Conservation (phyloP, 2,797 vertebrate genomes). For the Etheostoma perlongum region DNA sequence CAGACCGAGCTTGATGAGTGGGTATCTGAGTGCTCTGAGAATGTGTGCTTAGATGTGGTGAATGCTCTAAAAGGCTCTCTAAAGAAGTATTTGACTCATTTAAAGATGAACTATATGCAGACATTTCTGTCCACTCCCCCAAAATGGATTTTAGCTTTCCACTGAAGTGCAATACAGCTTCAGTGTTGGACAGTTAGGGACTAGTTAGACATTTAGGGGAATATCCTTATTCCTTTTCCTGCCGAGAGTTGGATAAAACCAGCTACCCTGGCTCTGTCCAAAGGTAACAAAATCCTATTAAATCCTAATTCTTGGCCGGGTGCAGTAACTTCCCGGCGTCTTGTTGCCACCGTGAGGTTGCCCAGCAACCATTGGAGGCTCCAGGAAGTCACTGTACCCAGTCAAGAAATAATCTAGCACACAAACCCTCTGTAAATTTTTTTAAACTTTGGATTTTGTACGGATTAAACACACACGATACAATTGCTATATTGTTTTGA, state of each 20-base stretch:
- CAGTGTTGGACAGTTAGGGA: background rate
- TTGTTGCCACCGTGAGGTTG: too few species aligned
- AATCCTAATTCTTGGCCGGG: background rate
- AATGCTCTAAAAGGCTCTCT: conserved; percentile 17
- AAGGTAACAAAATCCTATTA: background rate
- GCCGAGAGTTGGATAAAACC: background rate
- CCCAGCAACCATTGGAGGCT: background rate
- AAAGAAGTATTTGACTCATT: background rate
- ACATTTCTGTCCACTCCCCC: background rate
- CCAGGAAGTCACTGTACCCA: background rate
- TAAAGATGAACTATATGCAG: background rate
- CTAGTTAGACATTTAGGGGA: background rate
- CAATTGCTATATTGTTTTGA: background rate
- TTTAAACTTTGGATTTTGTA: background rate
- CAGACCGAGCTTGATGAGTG: conserved; percentile 22
- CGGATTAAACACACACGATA: background rate
- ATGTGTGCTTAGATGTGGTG: conserved; percentile 47
- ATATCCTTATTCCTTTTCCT: background rate
- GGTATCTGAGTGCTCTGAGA: background rate
- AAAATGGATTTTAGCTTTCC: background rate
- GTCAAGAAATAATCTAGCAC: background rate
- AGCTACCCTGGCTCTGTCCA: background rate
- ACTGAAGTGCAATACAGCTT: background rate
- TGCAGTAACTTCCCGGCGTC: background rate
- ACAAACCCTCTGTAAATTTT: background rate